These are phyloP conservation scores for Helicolenus hilgendorfi DNA, from an alignment of 2,797 vertebrate species.

Conservation along the genomic window DNA sequence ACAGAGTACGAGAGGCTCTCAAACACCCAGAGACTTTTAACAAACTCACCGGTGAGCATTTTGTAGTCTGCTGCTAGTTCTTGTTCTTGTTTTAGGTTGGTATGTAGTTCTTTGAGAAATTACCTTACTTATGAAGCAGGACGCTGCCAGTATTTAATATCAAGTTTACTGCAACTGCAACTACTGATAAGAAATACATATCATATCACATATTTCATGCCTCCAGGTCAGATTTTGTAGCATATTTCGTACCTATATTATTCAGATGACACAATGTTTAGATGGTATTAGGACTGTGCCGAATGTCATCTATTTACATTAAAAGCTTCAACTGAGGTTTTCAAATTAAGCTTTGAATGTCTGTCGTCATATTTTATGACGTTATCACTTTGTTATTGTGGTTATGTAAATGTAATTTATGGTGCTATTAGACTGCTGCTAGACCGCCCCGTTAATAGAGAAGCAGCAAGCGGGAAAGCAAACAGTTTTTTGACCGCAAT, in stretches of 20 bases:
- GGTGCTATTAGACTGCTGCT: no score
- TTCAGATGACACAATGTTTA: background rate
- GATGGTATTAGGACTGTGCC: background rate
- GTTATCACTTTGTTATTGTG: no score
- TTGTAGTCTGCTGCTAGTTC: background rate
- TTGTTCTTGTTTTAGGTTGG: background rate
- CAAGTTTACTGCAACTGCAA: background rate
- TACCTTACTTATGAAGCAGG: background rate
- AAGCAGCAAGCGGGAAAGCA: no score
- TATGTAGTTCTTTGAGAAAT: background rate
- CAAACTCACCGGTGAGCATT: slow-evolving; percentile 61
- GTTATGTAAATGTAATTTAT: no score
- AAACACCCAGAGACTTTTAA: slow-evolving; percentile 20
- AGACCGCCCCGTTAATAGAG: no score
- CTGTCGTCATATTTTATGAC: background rate
- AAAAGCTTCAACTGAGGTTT: no score
- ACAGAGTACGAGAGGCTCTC: slow-evolving; percentile 38
- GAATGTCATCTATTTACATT: no score
- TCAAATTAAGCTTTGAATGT: background rate
- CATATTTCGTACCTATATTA: background rate
- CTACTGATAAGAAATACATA: background rate
- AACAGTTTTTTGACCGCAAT: no score
- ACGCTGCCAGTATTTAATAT: background rate
- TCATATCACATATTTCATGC: background rate
- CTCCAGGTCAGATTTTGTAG: background rate